These are phyloP conservation scores for Patiria pectinifera DNA, from an alignment of 53 echinoderm and acorn worm species.

Conservation along the genomic window DNA sequence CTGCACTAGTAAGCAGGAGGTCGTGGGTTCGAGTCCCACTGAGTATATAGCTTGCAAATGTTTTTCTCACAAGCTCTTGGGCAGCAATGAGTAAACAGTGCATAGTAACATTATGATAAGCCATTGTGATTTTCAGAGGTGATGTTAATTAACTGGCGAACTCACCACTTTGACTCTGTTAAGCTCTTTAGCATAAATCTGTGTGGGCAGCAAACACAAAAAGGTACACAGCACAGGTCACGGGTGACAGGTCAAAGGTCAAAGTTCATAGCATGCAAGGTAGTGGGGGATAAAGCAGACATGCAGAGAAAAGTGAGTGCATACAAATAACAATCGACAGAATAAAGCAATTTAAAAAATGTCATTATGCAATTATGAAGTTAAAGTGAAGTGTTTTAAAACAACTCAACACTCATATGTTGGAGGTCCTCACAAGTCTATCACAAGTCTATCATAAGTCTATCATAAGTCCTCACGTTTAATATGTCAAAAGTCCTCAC, in stretches of 20 bases:
- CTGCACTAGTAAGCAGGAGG: no score
- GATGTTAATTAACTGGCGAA: neutral
- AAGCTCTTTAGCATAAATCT: conserved; percentile 59
- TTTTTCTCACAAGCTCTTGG: no score
- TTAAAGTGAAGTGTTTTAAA: no score
- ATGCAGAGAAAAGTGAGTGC: conserved; percentile 26
- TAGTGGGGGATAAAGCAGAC: neutral
- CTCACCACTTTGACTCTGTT: conserved; percentile 42
- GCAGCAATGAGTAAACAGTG: no score
- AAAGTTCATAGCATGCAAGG: conserved; percentile 1
- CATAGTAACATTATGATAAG: neutral
- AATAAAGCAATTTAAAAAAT: neutral
- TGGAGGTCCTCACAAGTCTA: no score
- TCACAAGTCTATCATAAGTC: no score
- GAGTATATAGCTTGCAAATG: no score
- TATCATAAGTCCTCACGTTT: no score
- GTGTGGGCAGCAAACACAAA: neutral
- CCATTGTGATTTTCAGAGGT: neutral
- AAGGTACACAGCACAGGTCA: neutral
- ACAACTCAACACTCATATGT: no score
- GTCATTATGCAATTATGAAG: no score
- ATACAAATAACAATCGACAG: neutral
- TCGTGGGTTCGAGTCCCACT: no score
- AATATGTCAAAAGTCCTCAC: no score
- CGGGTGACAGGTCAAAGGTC: conserved; percentile 1